Evolutionary conservation across 2,797 vertebrate species (phyloP), one percentile per base, ranked within the genome.

Genomic region (Sebastes minor): DNA sequence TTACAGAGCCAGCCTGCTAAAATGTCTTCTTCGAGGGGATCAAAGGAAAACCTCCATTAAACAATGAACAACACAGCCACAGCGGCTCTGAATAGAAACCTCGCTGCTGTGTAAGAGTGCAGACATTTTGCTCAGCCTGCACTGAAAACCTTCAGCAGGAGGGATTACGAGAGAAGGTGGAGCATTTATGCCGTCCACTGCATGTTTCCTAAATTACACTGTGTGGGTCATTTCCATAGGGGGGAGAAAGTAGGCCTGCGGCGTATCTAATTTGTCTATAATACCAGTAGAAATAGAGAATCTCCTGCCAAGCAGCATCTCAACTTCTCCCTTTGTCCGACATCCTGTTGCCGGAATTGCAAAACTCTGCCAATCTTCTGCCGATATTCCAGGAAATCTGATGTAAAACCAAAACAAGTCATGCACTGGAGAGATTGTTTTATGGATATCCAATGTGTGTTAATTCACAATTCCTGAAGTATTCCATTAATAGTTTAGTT

Each of bases 261-360:
- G 96, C 93, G 85, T 95, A 86, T 93, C 94, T 97, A 97, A 98
- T 98, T 96, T 97, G 96, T 96, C 95, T 95, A 96, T 96, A 96
- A 96, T 94, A 94, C 92, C 94, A 90, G 92, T 86, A 93, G 95
- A 96, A 96, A 96, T 95, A 52, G 79, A 80, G 83, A 90, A 76
- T 87, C 85, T 89, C 78, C 81, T 88, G 84, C 88, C 89, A 86
- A 86, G 85, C 81, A 68, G 72, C 82, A 89, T 87, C 89, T 77
- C 83, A 76, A 86, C 82, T 79, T 78, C 76, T 77, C 69, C 80
- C 78, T 92, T 81, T 91, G 86, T 87, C 73, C 86, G 81, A 88
- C 81, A 80, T 87, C 73, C 83, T 82, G 73, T 74, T 85, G 46
- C 75, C 35, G 27, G 69, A 76, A 76, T 59, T 73, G 73, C 60